phyloP scores from a whole-genome alignment of 2,113 vertebrate species.

The Sylvietta virens region DNA sequence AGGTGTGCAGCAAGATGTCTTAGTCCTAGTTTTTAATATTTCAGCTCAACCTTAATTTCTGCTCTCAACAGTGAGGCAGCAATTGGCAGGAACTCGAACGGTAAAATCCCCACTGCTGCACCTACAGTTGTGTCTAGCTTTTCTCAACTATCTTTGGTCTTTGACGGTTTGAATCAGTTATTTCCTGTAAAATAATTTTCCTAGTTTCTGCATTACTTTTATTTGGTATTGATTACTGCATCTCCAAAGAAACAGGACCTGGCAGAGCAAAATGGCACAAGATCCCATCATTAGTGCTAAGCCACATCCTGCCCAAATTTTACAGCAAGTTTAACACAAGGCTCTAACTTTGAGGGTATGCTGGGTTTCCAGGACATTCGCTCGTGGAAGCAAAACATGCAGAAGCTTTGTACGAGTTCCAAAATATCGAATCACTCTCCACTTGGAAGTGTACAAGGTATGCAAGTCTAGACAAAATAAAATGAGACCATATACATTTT shows the following conservation, averaged over 20 bases:
- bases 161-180: not conserved
- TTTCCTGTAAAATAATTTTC: not conserved
- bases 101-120: not conserved
- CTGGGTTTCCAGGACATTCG: not conserved
- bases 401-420: not conserved
- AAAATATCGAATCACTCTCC: not conserved
- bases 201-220: not conserved
- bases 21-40: not conserved
- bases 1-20: not conserved
- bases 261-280: not conserved
- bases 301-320: not conserved
- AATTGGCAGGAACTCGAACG: not conserved
- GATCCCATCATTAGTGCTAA: not conserved
- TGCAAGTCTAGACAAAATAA: conserved; percentile 15
- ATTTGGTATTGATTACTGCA: not conserved
- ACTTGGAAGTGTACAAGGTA: not conserved
- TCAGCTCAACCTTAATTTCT: not conserved
- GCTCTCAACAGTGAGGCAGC: not conserved
- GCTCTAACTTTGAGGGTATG: not conserved
- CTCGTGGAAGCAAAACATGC: not conserved
- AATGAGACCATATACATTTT: not conserved
- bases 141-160: not conserved
- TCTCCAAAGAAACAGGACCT: not conserved
- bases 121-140: not conserved
- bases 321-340: not conserved